Conservation (phyloP, 92 coral and sea anemone species). For the Phenganax stokvisi region DNA sequence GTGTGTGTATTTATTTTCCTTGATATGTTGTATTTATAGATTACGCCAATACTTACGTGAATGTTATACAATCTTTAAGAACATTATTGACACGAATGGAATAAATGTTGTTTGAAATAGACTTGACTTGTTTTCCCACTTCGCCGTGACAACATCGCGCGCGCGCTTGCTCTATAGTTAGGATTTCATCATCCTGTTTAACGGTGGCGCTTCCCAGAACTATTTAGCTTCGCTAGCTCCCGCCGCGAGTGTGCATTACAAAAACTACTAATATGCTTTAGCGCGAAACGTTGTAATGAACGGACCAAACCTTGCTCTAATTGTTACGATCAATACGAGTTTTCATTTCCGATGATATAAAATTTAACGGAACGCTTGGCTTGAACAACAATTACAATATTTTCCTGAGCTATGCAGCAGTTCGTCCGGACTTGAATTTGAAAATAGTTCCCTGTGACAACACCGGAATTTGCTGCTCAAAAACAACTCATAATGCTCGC, state of each 20-base stretch:
- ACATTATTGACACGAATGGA: slow-evolving; percentile 40
- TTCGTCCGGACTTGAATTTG: not conserved
- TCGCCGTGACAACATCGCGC: not conserved
- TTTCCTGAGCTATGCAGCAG: slow-evolving; percentile 26
- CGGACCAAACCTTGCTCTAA: slow-evolving; percentile 34
- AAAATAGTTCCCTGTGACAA: not conserved
- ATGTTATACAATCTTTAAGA: slow-evolving; percentile 37
- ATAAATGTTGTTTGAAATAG: slow-evolving; percentile 43
- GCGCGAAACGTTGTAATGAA: slow-evolving; percentile 27
- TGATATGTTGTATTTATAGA: slow-evolving; percentile 39
- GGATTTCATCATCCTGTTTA: not conserved
- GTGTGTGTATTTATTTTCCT: slow-evolving; percentile 39
- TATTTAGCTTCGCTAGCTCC: not conserved
- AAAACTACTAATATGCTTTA: slow-evolving; percentile 20
- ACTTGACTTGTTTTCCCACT: slow-evolving; percentile 37
- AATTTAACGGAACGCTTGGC: slow-evolving; percentile 14
- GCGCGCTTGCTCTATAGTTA: not conserved
- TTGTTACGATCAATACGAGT: slow-evolving; percentile 39
- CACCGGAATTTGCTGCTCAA: slow-evolving; percentile 26
- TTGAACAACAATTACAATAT: slow-evolving; percentile 14
- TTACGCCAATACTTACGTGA: slow-evolving; percentile 41
- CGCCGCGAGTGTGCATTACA: not conserved
- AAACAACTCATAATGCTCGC: not conserved
- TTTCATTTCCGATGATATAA: slow-evolving; percentile 1
- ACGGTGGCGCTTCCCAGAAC: not conserved